A percentile compares a stretch with the other conserved stretches of the same genome.
phyloP scores from a whole-genome alignment of 2,888 invertebrate species.

The Dasypogon diadema region DNA sequence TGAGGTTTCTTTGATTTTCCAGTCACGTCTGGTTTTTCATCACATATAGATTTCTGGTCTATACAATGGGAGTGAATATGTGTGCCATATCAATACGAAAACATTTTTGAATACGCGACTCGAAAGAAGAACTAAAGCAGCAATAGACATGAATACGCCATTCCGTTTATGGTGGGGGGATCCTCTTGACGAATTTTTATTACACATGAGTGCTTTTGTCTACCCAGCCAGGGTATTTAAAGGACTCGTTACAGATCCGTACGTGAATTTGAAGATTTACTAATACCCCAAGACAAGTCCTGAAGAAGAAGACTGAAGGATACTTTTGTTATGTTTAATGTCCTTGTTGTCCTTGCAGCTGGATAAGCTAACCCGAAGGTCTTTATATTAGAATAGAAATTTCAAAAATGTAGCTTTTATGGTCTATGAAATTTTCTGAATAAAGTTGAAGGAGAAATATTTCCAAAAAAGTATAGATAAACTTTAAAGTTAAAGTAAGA shows the following conservation, averaged over 20 bases:
- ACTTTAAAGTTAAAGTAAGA: too few relatives aligned
- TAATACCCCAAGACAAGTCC: too few relatives aligned
- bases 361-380: too few relatives aligned
- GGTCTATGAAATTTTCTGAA: too few relatives aligned
- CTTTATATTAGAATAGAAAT: too few relatives aligned
- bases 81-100: constrained; percentile 38
- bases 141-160: constrained; percentile 22
- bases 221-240: constrained; percentile 13
- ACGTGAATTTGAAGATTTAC: too few relatives aligned
- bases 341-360: too few relatives aligned
- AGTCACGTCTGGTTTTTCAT: constrained; percentile 49
- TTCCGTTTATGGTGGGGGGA: constrained; percentile 22
- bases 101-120: constrained; percentile 37
- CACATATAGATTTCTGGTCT: constrained; percentile 47
- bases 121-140: not conserved
- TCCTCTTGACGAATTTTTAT: constrained; percentile 42
- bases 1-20: constrained; percentile 36
- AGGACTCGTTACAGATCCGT: not conserved
- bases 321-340: too few relatives aligned
- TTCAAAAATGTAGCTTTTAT: too few relatives aligned
- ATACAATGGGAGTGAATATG: constrained; percentile 28
- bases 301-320: too few relatives aligned
- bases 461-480: too few relatives aligned
- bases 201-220: constrained; percentile 43
- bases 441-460: too few relatives aligned